Evolutionary conservation across 2,888 invertebrate species (phyloP).

Genomic region (Ernsta delagoae): DNA sequence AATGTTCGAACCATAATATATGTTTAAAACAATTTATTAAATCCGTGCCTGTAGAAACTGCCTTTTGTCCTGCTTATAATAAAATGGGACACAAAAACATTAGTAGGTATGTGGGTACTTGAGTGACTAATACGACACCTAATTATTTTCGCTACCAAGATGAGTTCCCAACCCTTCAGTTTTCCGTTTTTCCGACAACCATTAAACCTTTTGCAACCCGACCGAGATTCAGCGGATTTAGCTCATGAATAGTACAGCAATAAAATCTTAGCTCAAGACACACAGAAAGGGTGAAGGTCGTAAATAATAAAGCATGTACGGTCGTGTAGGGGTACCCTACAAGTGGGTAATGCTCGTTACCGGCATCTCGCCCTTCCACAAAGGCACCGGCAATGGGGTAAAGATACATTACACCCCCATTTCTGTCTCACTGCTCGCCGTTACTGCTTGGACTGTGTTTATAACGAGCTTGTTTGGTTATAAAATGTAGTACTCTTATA

Average conservation of each 20-base stretch:
- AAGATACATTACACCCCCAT: slow-evolving; percentile 72
- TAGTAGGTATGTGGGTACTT: too few species aligned
- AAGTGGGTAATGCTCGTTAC: slow-evolving; percentile 80
- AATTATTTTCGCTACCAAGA: background rate
- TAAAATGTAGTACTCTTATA: background rate
- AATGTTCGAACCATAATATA: too few species aligned
- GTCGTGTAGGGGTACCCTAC: slow-evolving; percentile 61
- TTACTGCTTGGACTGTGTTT: slow-evolving; percentile 27
- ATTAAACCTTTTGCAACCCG: slow-evolving; percentile 36
- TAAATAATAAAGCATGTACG: slow-evolving; percentile 82
- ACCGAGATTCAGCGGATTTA: slow-evolving; percentile 65
- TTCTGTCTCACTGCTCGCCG: slow-evolving; percentile 30
- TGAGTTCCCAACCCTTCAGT: background rate
- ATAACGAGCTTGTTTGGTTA: slow-evolving; percentile 15
- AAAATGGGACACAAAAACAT: too few species aligned
- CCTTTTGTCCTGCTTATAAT: too few species aligned
- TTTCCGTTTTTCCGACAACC: slow-evolving; percentile 38
- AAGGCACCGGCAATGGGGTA: slow-evolving; percentile 71
- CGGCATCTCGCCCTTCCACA: slow-evolving; percentile 69
- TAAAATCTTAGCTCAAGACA: slow-evolving; percentile 83
- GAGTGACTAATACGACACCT: too few species aligned
- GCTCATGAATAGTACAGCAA: slow-evolving; percentile 78
- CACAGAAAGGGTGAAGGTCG: slow-evolving; percentile 78
- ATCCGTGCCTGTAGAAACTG: too few species aligned
- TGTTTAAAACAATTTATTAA: too few species aligned